Evolutionary conservation across 2,113 vertebrate species (phyloP).

Genomic region (Vulpes vulpes): DNA sequence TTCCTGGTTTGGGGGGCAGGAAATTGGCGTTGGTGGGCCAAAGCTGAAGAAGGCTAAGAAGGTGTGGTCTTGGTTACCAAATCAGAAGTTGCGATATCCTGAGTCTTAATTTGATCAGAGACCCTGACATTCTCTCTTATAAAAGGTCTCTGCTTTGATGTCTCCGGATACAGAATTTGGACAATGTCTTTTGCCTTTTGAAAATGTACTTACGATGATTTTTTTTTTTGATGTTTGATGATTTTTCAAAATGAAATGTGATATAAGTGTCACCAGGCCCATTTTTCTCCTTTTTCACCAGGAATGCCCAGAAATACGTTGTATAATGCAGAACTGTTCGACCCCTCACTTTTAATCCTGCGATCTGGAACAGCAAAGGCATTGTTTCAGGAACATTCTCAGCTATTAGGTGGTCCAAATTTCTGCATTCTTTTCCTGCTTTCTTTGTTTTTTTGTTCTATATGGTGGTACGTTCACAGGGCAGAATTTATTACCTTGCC

Average conservation of each 20-base stretch:
- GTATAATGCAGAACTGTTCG: background rate
- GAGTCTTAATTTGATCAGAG: constrained; percentile 59
- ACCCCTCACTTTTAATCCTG: constrained; percentile 47
- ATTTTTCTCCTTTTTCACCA: background rate
- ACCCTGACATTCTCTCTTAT: background rate
- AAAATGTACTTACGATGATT: background rate
- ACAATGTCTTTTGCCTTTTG: constrained; percentile 28
- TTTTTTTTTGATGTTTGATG: background rate
- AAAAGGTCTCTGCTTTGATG: background rate
- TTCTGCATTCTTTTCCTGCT: constrained; percentile 32
- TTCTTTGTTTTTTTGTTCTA: constrained; percentile 67
- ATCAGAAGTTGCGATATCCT: constrained; percentile 67
- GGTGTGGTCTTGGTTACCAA: constrained; percentile 45
- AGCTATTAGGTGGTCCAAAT: background rate
- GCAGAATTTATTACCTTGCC: constrained; percentile 6
- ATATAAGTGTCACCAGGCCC: background rate
- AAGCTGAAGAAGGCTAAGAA: constrained; percentile 53
- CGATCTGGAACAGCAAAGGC: constrained; percentile 30
- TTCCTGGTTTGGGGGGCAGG: constrained; percentile 74
- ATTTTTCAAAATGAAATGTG: constrained; percentile 44
- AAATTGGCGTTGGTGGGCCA: constrained; percentile 49
- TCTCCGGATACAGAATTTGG: background rate
- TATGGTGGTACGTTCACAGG: background rate
- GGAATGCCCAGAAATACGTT: constrained; percentile 43
- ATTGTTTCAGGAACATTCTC: constrained; percentile 46